phyloP scores from a whole-genome alignment of 2,113 vertebrate species.

The Tragelaphus scriptus region DNA sequence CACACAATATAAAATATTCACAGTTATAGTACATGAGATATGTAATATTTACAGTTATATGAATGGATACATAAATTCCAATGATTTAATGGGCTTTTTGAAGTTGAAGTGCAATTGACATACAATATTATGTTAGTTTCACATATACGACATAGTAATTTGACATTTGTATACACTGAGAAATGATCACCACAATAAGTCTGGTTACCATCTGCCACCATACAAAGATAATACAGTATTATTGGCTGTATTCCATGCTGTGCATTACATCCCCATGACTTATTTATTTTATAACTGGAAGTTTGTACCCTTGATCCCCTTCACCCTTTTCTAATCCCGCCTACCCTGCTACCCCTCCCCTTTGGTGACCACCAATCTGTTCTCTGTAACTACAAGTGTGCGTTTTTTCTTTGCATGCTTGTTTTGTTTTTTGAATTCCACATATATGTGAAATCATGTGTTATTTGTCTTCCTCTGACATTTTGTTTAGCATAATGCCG shows the following conservation, averaged over 20 bases:
- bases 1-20: not conserved
- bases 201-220: not conserved
- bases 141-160: not conserved
- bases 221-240: not conserved
- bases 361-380: not conserved
- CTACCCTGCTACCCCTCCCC: not conserved
- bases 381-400: not conserved
- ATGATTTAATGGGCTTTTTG: not conserved
- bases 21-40: not conserved
- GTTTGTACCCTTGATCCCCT: not conserved
- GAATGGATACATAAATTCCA: not conserved
- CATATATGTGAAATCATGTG: not conserved
- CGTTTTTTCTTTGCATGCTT: not conserved
- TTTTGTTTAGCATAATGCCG: not conserved
- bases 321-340: not conserved
- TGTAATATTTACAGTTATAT: not conserved
- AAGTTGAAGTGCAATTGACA: not conserved
- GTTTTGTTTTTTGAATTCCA: not conserved
- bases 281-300: not conserved
- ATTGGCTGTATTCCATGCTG: not conserved
- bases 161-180: not conserved
- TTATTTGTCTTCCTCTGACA: not conserved
- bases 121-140: not conserved
- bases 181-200: not conserved
- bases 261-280: not conserved